phyloP scores from a whole-genome alignment of 1,140 invertebrate species.

The Pollicipes pollicipes region DNA sequence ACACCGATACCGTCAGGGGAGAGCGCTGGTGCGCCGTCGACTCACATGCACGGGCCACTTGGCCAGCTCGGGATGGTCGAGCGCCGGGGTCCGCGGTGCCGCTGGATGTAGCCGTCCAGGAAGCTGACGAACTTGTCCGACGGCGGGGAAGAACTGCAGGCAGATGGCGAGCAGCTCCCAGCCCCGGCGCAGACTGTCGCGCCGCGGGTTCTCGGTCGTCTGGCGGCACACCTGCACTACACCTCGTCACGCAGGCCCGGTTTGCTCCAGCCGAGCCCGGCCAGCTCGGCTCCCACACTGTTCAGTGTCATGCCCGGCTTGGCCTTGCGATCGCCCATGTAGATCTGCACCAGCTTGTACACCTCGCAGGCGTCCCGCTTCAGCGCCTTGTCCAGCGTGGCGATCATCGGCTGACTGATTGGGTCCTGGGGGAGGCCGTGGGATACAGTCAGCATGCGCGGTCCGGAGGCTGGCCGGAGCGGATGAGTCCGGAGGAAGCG shows the following conservation, averaged over 20 bases:
- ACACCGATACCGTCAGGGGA: too few species aligned
- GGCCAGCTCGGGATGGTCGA: neutral
- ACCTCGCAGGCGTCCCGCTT: slow-evolving; percentile 84
- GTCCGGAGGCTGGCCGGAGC: slow-evolving; percentile 11
- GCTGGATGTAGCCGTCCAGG: slow-evolving; percentile 73
- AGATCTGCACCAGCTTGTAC: slow-evolving; percentile 86
- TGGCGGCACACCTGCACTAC: slow-evolving; percentile 87
- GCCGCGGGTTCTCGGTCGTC: slow-evolving; percentile 79
- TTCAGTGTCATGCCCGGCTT: slow-evolving; percentile 68
- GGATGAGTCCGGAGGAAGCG: slow-evolving; percentile 12
- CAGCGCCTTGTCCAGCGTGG: slow-evolving; percentile 65
- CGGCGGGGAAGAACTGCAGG: slow-evolving; percentile 82
- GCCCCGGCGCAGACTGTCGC: slow-evolving; percentile 69
- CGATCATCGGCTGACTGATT: slow-evolving; percentile 75
- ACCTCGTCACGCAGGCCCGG: slow-evolving; percentile 72
- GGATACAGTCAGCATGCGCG: slow-evolving; percentile 5
- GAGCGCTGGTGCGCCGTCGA: too few species aligned
- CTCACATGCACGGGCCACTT: slow-evolving; percentile 63
- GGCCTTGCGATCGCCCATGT: slow-evolving; percentile 89
- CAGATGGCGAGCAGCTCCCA: slow-evolving; percentile 91
- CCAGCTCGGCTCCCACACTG: slow-evolving; percentile 73
- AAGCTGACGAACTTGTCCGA: slow-evolving; percentile 80
- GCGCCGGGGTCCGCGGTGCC: slow-evolving; percentile 58
- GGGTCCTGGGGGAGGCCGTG: slow-evolving; percentile 14
- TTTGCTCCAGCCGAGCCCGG: slow-evolving; percentile 61